Base-by-base conservation (phyloP, 2,888 invertebrate genomes). In the Lordiphosa andalusiaca region DNA sequence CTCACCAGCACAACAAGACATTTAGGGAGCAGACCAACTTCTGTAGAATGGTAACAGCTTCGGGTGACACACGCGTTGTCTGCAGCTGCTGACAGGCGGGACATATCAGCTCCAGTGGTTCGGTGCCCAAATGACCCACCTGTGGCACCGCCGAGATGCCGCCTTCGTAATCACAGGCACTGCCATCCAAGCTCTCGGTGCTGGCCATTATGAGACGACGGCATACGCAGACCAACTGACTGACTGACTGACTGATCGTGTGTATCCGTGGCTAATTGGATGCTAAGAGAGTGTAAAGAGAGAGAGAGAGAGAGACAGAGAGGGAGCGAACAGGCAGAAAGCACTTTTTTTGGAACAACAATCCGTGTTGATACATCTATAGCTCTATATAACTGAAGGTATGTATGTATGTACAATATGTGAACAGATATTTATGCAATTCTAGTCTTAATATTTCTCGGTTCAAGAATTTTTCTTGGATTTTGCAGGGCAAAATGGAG, bases 1-100 rank as follows among this genome's bases (percentile, higher is more conserved):
- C 73, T 59, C 66, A 88, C 88, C 88, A 88, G 61, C 87, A 87
- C 12, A 86, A 65, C 46, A 82, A 69, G 53, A 68, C 72, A 54
- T 88, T 88, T 5, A 88, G 30, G 4, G 61, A 52, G 40, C 78
- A 83, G 39, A 74, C 60, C 23, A 85, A 38, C 58, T 65, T 78
- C 61, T 87, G 87, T n/a, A 78, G 37, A 13, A 37, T 30, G 1
- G 87, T 87, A 23, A 86, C 86, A 2, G 85, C 71, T 47, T 87
- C 76, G 19, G 12, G 42, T 10, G 74, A 67, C 21, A 88, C 82
- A 0, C 57, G 53, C 3, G 84, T 84, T 4, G 67, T 35, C 33
- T 71, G 74, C 35, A 70, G 58, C 53, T 67, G 69, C 16, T 73
- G 73, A 48, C 87, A 87, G 42, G 86, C 76, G 47, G 87, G 88